Evolutionary conservation across 2,888 invertebrate genomes (phyloP).

Genomic region (Eupithecia dodoneata): DNA sequence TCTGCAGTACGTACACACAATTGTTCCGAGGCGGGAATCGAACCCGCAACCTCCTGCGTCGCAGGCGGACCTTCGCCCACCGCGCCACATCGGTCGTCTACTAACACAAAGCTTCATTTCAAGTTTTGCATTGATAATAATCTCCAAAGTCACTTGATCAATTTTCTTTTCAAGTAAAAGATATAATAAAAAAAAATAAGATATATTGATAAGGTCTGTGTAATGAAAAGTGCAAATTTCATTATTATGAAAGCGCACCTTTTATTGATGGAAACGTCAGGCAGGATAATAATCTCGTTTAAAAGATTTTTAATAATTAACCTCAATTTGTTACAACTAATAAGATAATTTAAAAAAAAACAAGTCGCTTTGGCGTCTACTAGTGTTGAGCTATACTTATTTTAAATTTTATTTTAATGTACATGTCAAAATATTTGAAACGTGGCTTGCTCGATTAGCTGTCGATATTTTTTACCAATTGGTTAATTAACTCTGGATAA

Average conservation of each 20-base stretch:
- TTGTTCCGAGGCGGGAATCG: no score
- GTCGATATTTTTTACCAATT: background rate
- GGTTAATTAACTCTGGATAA: background rate
- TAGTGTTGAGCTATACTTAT: slow-evolving; percentile 1
- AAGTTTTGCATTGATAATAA: no score
- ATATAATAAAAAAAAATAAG: no score
- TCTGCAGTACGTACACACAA: no score
- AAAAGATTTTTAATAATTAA: background rate
- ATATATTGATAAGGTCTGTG: no score
- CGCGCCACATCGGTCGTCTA: no score
- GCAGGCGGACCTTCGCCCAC: no score
- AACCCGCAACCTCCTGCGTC: no score
- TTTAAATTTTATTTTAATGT: background rate
- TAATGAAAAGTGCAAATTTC: no score
- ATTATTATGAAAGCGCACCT: background rate
- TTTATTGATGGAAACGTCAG: background rate
- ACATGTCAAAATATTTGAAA: background rate
- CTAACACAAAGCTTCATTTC: no score
- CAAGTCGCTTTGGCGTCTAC: slow-evolving; percentile 1
- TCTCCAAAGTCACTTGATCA: no score
- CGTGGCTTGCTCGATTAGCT: background rate
- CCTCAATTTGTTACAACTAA: background rate
- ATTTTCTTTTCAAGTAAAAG: no score
- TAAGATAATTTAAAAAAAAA: background rate
- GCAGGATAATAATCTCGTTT: background rate